Evolutionary conservation across 2,113 vertebrate species (phyloP), one percentile per base, ranked within the genome.

Genomic region (Phylloscopus whistleri): DNA sequence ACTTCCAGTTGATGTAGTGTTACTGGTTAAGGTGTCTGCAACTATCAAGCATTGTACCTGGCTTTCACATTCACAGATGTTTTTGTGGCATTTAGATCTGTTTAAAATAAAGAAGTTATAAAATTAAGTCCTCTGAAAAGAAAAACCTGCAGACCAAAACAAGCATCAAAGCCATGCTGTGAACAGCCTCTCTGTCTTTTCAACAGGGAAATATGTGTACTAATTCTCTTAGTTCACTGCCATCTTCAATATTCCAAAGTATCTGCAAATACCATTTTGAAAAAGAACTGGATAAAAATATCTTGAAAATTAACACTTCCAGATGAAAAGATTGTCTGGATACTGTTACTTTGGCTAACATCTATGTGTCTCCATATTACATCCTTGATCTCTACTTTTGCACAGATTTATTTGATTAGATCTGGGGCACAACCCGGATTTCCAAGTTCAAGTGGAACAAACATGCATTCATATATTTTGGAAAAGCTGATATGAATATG

Each of bases 291-390:
- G 49, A 91, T 53, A 89, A 95, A 92, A 60, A 33, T 52, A 84
- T 70, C 33, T 77, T 81, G 72, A 89, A 97, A 94, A 90, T 53
- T 53, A 91, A 69, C 46, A 33, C 17, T 92, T 94, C 37, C 78
- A 87, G 91, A 66, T 51, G 26, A 43, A 70, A 30, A 11, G 39
- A 75, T 3, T 63, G 44, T 67, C n/a, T 88, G 59, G 60, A 80
- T 81, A 51, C 13, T 67, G 20, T 43, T 49, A 48, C 46, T 90
- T 85, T 84, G 51, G 51, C 75, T 94, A 70, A 76, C 43, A 22
- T 43, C 28, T 67, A 17, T 31, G 58, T 23, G 22, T 18, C 58
- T 87, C n/a, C 27, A 58, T 8, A 8, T 35, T 37, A 74, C 39
- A 55, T 27, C 62, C 26, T 31, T 74, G 24, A 79, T 63, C 52